Conservation (phyloP, 2,113 vertebrate genomes). For the Periophthalmus modestus region DNA sequence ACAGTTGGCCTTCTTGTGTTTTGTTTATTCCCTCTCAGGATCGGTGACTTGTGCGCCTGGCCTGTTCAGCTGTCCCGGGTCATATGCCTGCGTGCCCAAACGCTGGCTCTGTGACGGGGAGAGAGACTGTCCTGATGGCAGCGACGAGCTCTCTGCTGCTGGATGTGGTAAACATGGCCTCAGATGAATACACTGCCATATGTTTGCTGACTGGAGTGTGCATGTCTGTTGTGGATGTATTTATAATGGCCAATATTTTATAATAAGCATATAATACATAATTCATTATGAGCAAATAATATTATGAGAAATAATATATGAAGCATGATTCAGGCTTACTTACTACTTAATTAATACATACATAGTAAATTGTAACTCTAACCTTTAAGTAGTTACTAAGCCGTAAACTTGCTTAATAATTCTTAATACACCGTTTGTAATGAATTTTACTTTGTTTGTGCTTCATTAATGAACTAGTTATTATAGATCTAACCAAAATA, state of each 20-base stretch:
- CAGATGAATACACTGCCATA: neutral
- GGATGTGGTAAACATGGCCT: slow-evolving; percentile 84
- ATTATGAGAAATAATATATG: too few species aligned
- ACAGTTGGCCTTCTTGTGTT: slow-evolving; percentile 18
- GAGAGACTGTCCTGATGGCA: slow-evolving; percentile 93
- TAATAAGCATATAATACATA: too few species aligned
- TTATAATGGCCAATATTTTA: neutral
- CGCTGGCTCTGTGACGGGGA: slow-evolving; percentile 98
- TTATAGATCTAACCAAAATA: too few species aligned
- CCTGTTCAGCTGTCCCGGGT: slow-evolving; percentile 91
- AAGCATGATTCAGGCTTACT: too few species aligned
- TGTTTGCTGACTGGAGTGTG: neutral
- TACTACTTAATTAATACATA: too few species aligned
- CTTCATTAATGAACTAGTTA: too few species aligned
- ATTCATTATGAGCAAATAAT: too few species aligned
- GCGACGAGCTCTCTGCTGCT: slow-evolving; percentile 92
- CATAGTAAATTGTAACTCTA: too few species aligned
- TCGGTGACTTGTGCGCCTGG: slow-evolving; percentile 88
- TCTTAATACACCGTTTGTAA: too few species aligned
- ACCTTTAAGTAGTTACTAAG: too few species aligned
- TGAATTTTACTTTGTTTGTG: too few species aligned
- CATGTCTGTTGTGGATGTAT: neutral
- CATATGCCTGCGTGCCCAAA: slow-evolving; percentile 89
- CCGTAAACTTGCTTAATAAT: too few species aligned
- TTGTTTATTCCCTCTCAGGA: slow-evolving; percentile 72